Evolutionary conservation across 1,140 invertebrate species (phyloP), one percentile per base, ranked within the genome.

Genomic region (Drosophila punjabiensis): DNA sequence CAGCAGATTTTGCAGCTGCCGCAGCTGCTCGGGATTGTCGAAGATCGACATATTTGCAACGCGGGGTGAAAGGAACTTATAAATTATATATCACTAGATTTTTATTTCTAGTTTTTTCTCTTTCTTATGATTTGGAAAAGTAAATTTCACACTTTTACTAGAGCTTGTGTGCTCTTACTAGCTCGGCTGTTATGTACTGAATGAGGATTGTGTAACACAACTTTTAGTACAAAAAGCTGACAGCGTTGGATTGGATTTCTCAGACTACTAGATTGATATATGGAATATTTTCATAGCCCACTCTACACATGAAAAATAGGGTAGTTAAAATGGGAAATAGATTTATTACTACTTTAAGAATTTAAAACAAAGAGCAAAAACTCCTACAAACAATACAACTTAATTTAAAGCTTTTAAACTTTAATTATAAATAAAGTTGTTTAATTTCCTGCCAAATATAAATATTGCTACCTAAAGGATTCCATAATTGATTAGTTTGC

Each of bases 11-110:
- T 79, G 77, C 47, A 93, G 55, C 58, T 89, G 64, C 8, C 61
- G 62, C 50, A 93, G 56, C 62, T 85, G 82, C 20, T 93, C 91
- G 1, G 82, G 83, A 81, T 89, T 84, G 16, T 93, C 87, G 39
- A 93, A 93, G 4, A 92, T 18, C 35, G 92, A 91, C 92, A 93
- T 93, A 43, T 43, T 70, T 39, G 4, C 20, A 28, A 32, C 4
- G 37, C 45, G 24, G n/a, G 32, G 47, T 47, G n/a, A 20, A 24
- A 14, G 3, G 1, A 43, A 43, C 32, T 33, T 18, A 14, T 50
- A 28, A 67, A 45, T 52, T 41, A 48, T 50, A 43, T 43, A 56
- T 32, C 18, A 61, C 18, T 11, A 2, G 16, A 9, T 37, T 18
- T 63, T 9, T 47, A 20, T 16, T 16, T 47, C 39, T 50, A 39